Evolutionary conservation across 2,113 vertebrate species (phyloP).

Genomic region (Plecotus auritus): DNA sequence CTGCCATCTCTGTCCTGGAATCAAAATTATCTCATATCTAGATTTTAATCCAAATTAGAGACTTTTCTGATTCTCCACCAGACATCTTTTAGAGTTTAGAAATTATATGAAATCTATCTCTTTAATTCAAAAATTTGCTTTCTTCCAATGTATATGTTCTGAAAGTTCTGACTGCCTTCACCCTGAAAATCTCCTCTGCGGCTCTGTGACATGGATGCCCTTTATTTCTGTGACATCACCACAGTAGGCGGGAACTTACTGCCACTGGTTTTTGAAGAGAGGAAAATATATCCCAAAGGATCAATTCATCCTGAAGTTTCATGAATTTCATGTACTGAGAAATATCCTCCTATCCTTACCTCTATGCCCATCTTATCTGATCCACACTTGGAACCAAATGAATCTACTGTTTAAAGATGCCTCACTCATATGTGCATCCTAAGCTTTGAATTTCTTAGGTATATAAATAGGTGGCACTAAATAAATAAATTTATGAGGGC

Average conservation of each 20-base stretch:
- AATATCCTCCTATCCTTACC: neutral
- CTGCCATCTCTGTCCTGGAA: neutral
- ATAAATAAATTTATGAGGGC: neutral
- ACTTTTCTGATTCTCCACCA: neutral
- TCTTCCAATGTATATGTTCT: neutral
- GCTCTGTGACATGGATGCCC: accelerated
- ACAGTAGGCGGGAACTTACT: neutral
- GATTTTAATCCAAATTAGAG: neutral
- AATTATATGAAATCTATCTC: neutral
- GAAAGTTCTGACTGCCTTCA: neutral
- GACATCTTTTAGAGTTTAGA: neutral
- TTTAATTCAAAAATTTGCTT: neutral
- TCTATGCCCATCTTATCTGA: neutral
- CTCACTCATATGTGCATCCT: neutral
- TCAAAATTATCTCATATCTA: neutral
- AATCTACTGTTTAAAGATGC: neutral
- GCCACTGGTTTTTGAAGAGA: neutral
- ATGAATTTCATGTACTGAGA: neutral
- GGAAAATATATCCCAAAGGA: neutral
- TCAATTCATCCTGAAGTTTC: neutral
- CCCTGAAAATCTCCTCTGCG: neutral
- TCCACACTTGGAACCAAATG: neutral
- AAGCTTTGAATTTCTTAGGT: neutral
- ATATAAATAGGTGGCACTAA: neutral
- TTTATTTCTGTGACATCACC: neutral